phyloP scores from a whole-genome alignment of 2,888 invertebrate genomes.

The Dasypolia templi region DNA sequence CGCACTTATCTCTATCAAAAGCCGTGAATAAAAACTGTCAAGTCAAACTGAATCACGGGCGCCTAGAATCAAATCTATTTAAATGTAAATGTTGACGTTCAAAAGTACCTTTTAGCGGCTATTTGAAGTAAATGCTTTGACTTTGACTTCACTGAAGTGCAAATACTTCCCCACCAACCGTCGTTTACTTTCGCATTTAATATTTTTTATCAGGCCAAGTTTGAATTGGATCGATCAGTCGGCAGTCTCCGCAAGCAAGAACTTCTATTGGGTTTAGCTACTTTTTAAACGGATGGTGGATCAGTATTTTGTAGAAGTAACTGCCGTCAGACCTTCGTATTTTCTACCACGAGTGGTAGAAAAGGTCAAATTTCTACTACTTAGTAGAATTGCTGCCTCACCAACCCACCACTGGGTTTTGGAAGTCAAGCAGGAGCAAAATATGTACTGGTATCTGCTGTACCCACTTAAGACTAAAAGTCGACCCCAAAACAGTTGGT shows the following conservation, averaged over 20 bases:
- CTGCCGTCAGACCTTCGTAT: background rate
- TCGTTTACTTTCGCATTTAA: slow-evolving; percentile 25
- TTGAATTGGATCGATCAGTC: slow-evolving; percentile 28
- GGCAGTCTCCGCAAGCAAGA: background rate
- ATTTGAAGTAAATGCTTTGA: too few relatives aligned
- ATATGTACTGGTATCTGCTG: too few relatives aligned
- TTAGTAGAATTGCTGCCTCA: too few relatives aligned
- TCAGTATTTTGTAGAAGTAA: slow-evolving; percentile 1
- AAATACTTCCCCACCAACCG: slow-evolving; percentile 1
- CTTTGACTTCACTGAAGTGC: slow-evolving; percentile 14
- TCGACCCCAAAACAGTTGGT: too few relatives aligned
- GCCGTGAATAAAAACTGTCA: slow-evolving; percentile 24
- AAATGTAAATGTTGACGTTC: too few relatives aligned
- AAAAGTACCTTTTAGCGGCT: too few relatives aligned
- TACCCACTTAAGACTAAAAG: too few relatives aligned
- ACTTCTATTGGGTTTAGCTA: slow-evolving; percentile 14
- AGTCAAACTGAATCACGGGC: slow-evolving; percentile 21
- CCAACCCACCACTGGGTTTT: too few relatives aligned
- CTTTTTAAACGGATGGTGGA: background rate
- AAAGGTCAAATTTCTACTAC: background rate
- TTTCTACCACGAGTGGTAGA: background rate
- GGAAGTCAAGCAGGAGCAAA: too few relatives aligned
- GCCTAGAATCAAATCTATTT: too few relatives aligned
- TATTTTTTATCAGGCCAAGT: slow-evolving; percentile 12
- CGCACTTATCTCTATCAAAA: background rate